Conservation (phyloP, 2,888 invertebrate species). For the Limnephilus marmoratus region DNA sequence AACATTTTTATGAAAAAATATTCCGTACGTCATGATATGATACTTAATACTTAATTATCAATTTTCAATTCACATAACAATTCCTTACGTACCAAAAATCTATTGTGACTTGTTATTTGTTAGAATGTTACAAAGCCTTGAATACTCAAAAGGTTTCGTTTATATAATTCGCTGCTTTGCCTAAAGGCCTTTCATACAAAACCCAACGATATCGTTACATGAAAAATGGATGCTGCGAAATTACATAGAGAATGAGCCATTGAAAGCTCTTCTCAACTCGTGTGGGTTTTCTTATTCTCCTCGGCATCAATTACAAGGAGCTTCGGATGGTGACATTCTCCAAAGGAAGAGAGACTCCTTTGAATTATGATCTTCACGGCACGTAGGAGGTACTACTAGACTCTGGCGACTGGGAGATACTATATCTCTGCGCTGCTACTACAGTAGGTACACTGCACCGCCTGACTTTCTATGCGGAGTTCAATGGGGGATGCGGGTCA, state of each 20-base stretch:
- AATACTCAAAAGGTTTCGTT: not conserved
- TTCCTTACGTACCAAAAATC: not conserved
- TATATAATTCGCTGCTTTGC: not conserved
- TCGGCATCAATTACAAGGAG: slow-evolving; percentile 44
- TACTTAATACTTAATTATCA: not conserved
- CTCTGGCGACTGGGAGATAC: not conserved
- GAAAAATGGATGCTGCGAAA: slow-evolving; percentile 17
- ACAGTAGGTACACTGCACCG: not conserved
- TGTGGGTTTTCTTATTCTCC: slow-evolving; percentile 25
- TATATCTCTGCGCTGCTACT: not conserved
- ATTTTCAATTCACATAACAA: not conserved
- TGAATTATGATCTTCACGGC: slow-evolving; percentile 47
- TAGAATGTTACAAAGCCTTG: not conserved
- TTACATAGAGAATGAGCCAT: not conserved
- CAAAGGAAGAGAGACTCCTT: slow-evolving; percentile 35
- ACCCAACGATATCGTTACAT: not conserved
- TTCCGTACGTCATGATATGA: not conserved
- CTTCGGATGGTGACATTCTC: slow-evolving; percentile 39
- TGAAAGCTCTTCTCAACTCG: slow-evolving; percentile 27
- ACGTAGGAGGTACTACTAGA: slow-evolving; percentile 11
- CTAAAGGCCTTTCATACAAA: not conserved
- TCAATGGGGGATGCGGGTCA: slow-evolving; percentile 5
- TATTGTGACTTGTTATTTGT: not conserved
- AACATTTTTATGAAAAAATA: not conserved
- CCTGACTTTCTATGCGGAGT: slow-evolving; percentile 29